phyloP scores from a whole-genome alignment of 2,797 vertebrate genomes.

The Potorous gilbertii region DNA sequence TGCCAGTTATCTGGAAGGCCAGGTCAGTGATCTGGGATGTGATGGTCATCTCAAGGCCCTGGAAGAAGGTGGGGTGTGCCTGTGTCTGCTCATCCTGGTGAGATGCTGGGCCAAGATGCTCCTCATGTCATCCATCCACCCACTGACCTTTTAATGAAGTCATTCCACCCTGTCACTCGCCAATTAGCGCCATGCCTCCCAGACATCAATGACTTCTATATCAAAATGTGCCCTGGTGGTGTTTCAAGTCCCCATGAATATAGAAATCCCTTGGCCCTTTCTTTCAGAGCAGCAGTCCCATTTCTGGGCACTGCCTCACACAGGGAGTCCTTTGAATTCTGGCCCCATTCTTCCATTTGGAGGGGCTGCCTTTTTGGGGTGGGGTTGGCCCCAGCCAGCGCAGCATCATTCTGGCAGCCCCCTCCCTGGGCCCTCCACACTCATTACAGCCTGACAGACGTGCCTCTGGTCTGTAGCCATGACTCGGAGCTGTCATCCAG shows the following conservation, averaged over 20 bases:
- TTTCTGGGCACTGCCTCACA: conserved; percentile 50
- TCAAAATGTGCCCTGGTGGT: too few species aligned
- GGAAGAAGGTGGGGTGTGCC: too few species aligned
- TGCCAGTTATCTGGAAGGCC: background rate
- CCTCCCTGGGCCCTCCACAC: conserved; percentile 77
- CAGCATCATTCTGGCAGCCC: conserved; percentile 78
- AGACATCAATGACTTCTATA: conserved; percentile 71
- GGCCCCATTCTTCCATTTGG: conserved; percentile 75
- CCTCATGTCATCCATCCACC: too few species aligned
- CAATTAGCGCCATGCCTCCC: conserved; percentile 83
- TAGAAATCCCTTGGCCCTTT: background rate
- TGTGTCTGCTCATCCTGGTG: too few species aligned
- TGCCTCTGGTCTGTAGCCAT: conserved; percentile 77
- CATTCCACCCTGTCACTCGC: conserved; percentile 80
- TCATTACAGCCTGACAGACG: conserved; percentile 79
- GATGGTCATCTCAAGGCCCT: too few species aligned
- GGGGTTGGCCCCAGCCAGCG: conserved; percentile 78
- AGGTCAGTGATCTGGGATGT: too few species aligned
- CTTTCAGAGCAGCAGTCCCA: conserved; percentile 33
- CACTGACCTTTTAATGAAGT: too few species aligned
- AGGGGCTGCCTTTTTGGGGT: conserved; percentile 82
- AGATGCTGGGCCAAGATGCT: too few species aligned
- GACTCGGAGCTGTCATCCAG: conserved; percentile 74
- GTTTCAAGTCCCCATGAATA: background rate
- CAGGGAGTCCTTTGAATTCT: conserved; percentile 73